Conservation (phyloP, 1,140 invertebrate genomes). For the Parapsyche elsis region DNA sequence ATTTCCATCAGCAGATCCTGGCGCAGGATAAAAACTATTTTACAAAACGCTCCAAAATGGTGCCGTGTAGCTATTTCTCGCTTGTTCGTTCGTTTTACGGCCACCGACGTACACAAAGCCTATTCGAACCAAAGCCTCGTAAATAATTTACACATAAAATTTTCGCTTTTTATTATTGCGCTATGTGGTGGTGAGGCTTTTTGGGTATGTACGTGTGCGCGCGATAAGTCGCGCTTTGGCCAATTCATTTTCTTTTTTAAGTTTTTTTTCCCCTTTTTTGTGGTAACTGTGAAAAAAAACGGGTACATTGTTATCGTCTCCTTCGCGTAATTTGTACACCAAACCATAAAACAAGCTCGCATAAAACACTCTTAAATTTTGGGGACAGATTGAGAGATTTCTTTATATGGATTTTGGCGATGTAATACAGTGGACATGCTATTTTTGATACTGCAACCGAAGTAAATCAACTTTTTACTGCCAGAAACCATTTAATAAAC, state of each 20-base stretch:
- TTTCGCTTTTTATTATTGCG: not conserved
- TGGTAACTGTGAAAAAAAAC: not conserved
- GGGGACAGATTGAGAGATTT: not conserved
- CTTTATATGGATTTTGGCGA: not conserved
- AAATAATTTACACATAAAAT: slow-evolving; percentile 24
- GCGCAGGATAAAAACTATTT: slow-evolving; percentile 49
- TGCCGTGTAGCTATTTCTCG: slow-evolving; percentile 53
- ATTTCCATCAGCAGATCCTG: slow-evolving; percentile 52
- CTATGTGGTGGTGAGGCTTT: not conserved
- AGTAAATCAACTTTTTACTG: too few species aligned
- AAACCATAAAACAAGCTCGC: slow-evolving; percentile 7
- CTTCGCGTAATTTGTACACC: slow-evolving; percentile 1
- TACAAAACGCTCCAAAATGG: slow-evolving; percentile 56
- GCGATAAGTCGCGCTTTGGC: slow-evolving; percentile 14
- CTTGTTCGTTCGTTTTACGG: slow-evolving; percentile 41
- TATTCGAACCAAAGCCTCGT: slow-evolving; percentile 8
- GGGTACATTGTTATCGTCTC: not conserved
- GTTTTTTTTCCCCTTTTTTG: not conserved
- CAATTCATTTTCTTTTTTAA: not conserved
- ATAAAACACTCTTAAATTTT: not conserved
- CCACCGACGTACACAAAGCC: slow-evolving; percentile 2
- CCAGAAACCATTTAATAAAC: too few species aligned
- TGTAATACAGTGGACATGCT: too few species aligned
- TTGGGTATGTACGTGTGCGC: not conserved
- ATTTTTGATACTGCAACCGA: too few species aligned